Evolutionary conservation across 2,113 vertebrate species (phyloP).

Genomic region (Pantherophis guttatus): DNA sequence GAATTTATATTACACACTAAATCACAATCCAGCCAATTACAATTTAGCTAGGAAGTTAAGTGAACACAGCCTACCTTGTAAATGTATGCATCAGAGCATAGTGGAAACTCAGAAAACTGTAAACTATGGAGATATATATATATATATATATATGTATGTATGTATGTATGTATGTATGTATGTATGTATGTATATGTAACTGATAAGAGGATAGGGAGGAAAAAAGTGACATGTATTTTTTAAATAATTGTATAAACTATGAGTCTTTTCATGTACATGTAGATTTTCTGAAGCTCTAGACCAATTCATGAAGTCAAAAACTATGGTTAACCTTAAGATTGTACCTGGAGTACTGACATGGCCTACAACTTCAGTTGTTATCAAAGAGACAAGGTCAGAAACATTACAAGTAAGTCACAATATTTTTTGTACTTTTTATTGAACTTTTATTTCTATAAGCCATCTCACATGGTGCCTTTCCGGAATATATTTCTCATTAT

Average conservation of each 20-base stretch:
- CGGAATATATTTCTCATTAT: neutral
- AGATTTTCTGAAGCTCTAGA: conserved; percentile 83
- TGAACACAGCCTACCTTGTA: neutral
- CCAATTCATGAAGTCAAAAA: conserved; percentile 79
- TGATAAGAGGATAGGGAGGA: neutral
- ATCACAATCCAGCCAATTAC: neutral
- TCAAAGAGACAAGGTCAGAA: conserved; percentile 82
- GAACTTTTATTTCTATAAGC: neutral
- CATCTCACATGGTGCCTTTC: neutral
- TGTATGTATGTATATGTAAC: too few species aligned
- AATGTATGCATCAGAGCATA: neutral
- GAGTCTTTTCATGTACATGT: neutral
- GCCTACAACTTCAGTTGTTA: conserved; percentile 82
- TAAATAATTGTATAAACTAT: neutral
- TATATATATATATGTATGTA: neutral
- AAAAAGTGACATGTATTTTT: neutral
- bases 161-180: neutral
- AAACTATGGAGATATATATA: neutral
- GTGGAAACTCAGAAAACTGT: neutral
- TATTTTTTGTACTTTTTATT: neutral
- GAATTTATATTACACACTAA: neutral
- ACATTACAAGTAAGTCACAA: conserved; percentile 75
- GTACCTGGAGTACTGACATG: conserved; percentile 86
- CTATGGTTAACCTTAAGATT: conserved; percentile 78
- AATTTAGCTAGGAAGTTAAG: neutral